These are phyloP conservation scores for Actinostola sp. DNA, from an alignment of 92 coral and sea anemone species.

Conservation along the genomic window DNA sequence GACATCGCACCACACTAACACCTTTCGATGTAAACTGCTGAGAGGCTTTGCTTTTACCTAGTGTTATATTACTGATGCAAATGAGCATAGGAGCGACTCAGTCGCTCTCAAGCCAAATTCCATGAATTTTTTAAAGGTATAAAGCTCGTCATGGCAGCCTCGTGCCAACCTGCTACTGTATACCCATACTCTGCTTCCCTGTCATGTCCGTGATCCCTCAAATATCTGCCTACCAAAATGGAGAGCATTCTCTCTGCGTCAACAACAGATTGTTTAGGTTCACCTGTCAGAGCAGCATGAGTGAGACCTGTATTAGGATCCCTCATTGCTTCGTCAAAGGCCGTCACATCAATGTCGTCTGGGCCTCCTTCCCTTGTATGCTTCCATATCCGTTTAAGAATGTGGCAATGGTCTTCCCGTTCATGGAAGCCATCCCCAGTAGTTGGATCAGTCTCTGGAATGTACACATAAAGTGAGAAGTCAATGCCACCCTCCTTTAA, in stretches of 20 bases:
- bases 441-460: constrained; percentile 48
- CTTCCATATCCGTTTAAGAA: constrained; percentile 42
- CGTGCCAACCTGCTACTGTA: constrained; percentile 80
- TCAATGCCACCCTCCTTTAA: constrained; percentile 21
- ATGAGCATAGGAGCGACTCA: too few species aligned
- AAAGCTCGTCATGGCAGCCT: too few species aligned
- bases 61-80: too few species aligned
- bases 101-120: too few species aligned
- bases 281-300: constrained; percentile 52
- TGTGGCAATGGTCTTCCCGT: constrained; percentile 63
- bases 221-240: constrained; percentile 43
- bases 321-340: constrained; percentile 55
- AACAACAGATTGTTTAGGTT: constrained; percentile 64
- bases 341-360: constrained; percentile 40
- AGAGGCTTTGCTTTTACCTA: too few species aligned
- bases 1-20: too few species aligned
- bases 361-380: constrained; percentile 50
- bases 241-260: too few species aligned
- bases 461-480: constrained; percentile 29
- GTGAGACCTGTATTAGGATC: constrained; percentile 67
- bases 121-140: too few species aligned
- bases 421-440: constrained; percentile 48
- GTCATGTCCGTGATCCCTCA: constrained; percentile 37
- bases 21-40: too few species aligned
- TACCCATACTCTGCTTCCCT: constrained; percentile 40